Percentiles rank a stretch among this genome's conserved stretches.
These are phyloP conservation scores for Xestoiulus laeticollis DNA, from an alignment of 2,888 invertebrate genomes.

Conservation along the genomic window DNA sequence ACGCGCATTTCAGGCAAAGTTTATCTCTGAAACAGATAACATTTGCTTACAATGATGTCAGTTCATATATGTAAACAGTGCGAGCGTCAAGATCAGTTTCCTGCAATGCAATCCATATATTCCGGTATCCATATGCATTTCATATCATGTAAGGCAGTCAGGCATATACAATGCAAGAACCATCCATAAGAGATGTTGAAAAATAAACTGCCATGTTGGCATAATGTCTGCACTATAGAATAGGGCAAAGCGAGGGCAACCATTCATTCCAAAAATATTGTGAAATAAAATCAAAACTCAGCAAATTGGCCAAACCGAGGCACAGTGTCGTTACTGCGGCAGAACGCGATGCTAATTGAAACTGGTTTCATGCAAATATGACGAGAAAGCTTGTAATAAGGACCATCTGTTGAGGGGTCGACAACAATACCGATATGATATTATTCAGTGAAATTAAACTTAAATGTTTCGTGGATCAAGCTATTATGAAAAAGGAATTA, in stretches of 20 bases:
- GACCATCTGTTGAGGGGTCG: slow-evolving; percentile 36
- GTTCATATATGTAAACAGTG: not conserved
- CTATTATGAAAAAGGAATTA: not conserved
- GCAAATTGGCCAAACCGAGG: not conserved
- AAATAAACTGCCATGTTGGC: not conserved
- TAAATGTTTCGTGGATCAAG: not conserved
- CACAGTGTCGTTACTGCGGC: not conserved
- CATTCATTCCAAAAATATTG: not conserved
- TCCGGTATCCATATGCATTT: not conserved
- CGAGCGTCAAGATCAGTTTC: not conserved
- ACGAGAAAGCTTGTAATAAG: not conserved
- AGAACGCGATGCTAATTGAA: not conserved
- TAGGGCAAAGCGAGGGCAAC: not conserved
- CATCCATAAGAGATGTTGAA: not conserved
- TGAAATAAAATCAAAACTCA: slow-evolving; percentile 17
- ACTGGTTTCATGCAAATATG: not conserved
- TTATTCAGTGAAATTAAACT: not conserved
- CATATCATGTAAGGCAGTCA: not conserved
- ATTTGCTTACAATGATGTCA: not conserved
- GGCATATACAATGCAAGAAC: too few species aligned
- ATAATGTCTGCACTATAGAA: not conserved
- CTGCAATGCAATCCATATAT: not conserved
- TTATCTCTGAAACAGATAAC: not conserved
- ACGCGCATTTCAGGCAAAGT: not conserved
- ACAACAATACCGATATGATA: not conserved